Base-by-base conservation (phyloP, 1,140 invertebrate genomes). In the Nasonia longicornis region DNA sequence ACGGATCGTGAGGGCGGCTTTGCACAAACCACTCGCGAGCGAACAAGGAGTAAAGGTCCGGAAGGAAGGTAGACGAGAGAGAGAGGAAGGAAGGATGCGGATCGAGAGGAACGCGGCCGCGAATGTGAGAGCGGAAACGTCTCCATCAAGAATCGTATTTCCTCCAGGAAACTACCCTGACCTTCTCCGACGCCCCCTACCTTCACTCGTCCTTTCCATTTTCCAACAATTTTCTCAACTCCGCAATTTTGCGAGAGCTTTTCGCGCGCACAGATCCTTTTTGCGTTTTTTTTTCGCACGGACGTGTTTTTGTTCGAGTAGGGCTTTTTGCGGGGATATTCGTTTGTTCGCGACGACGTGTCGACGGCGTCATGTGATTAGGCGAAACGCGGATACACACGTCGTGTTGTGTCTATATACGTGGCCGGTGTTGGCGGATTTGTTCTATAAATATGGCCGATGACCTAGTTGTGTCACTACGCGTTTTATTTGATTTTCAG, bases 131-230 rank as follows among this genome's bases (percentile, higher is more conserved):
- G 81, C 83, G 84, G 84, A 87, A 86, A 87, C 83, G 77, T 85
- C 78, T 77, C 85, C 83, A 88, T 89, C 86, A 86, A 85, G 84
- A 88, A 88, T 87, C 86, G 85, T 87, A 89, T 88, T 88, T 88
- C 86, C 86, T 82, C 20, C 75, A 73, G 84, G 84, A 84, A 88
- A 84, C 83, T 84, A 31, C 52, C 20, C 7, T 80, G 74, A 83
- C 66, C 73, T 67, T 81, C 38, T 31, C 58, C 22, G 0, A 76
- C n/a, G 29, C 14, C 81, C 42, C 35, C 69, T 7, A 16, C 26
- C 63, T 76, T 22, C 20, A 4, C 42, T 42, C 3, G 31, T 66
- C 45, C 73, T 64, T 31, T 20, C n/a, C 48, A 64, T 35, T 77
- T 77, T 77, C 58, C 20, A 48, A 10, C 35, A 22, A 22, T 22